Percentiles rank a stretch among this genome's conserved stretches.
Evolutionary conservation across 2,113 vertebrate species (phyloP).

Genomic region (Pollimyrus isidori): DNA sequence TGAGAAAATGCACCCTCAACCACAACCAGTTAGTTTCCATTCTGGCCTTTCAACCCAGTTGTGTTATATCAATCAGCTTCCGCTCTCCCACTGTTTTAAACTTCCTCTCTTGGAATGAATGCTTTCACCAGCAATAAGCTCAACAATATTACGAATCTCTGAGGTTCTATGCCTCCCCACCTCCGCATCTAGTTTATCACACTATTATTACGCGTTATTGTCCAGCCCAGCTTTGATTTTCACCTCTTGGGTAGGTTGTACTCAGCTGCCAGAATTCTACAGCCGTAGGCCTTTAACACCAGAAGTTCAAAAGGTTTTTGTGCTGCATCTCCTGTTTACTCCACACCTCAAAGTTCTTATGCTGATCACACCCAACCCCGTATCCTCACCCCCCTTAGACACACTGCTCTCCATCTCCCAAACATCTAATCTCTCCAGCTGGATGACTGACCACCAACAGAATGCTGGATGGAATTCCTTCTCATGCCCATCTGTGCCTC

Average conservation of each 20-base stretch:
- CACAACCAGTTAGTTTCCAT: not conserved
- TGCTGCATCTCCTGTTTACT: not conserved
- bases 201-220: not conserved
- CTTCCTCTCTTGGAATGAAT: not conserved
- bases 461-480: not conserved
- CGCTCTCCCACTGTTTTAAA: not conserved
- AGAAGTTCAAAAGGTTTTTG: not conserved
- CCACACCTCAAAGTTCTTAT: not conserved
- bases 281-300: not conserved
- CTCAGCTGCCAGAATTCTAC: too few relatives aligned
- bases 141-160: not conserved
- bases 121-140: not conserved
- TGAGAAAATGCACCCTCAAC: not conserved
- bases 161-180: not conserved
- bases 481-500: not conserved
- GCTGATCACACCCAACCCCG: not conserved
- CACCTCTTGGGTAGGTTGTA: not conserved
- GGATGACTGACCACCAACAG: slow-evolving; percentile 6
- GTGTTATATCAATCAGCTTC: not conserved
- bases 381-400: not conserved
- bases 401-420: not conserved
- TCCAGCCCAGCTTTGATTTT: not conserved
- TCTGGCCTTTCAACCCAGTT: not conserved
- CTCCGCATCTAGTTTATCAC: not conserved
- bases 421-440: not conserved